Conservation (phyloP, 2,888 invertebrate genomes). For the Pristionchus entomophagus region DNA sequence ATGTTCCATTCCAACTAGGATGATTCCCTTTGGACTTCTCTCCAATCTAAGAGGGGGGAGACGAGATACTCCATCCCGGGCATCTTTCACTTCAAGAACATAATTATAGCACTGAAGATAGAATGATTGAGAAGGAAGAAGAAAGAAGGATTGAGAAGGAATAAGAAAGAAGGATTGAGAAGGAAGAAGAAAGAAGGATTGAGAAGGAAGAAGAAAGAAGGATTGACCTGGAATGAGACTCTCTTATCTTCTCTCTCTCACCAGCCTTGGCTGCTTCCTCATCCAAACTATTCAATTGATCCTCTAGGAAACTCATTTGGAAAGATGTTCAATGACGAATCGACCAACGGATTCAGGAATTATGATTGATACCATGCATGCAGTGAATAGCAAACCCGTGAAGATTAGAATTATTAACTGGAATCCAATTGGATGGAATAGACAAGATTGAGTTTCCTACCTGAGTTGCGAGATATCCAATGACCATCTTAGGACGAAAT, state of each 20-base stretch:
- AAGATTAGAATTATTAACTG: not conserved
- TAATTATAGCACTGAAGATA: conserved; percentile 1
- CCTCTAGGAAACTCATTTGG: not conserved
- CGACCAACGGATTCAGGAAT: not conserved
- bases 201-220: not conserved
- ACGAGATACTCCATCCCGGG: not conserved
- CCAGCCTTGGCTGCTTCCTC: not conserved
- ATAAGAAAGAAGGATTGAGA: no score
- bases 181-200: no score
- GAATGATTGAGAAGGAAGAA: no score
- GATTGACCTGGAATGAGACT: not conserved
- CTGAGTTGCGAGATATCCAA: conserved; percentile 1
- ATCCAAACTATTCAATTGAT: not conserved
- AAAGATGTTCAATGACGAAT: not conserved
- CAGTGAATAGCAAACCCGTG: not conserved
- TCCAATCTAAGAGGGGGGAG: conserved; percentile 8
- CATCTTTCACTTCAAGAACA: not conserved
- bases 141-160: not conserved
- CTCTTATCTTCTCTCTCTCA: not conserved
- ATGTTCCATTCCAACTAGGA: not conserved
- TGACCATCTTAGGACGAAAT: not conserved
- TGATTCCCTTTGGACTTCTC: not conserved
- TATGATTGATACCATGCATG: not conserved
- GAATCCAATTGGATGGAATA: not conserved
- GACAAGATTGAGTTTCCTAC: not conserved